A percentile compares a stretch with the other conserved stretches of the same genome.
Evolutionary conservation across 1,140 invertebrate genomes (phyloP).

Genomic region (Proales similis): DNA sequence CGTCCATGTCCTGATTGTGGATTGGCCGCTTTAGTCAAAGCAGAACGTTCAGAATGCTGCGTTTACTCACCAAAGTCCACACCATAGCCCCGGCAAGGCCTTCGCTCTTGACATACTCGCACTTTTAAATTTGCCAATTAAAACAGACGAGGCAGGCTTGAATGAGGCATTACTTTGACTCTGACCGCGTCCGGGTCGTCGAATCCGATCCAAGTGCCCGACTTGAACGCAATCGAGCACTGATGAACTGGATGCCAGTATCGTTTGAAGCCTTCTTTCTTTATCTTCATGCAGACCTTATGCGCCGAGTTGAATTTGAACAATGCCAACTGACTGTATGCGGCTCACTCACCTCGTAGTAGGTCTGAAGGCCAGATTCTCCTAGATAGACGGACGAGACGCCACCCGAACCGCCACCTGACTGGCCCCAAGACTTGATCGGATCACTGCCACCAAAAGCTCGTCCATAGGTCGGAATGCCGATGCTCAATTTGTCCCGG

Average conservation of each 20-base stretch:
- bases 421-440: constrained; percentile 28
- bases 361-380: constrained; percentile 29
- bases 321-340: neutral
- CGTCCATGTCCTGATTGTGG: constrained; percentile 52
- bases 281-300: constrained; percentile 21
- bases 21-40: constrained; percentile 3
- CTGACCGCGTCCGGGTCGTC: constrained; percentile 36
- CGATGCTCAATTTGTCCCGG: constrained; percentile 13
- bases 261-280: constrained; percentile 34
- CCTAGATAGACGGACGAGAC: constrained; percentile 27
- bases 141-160: too few species aligned
- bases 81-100: constrained; percentile 31
- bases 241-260: constrained; percentile 36
- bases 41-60: neutral
- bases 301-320: neutral
- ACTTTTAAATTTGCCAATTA: too few species aligned
- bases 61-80: constrained; percentile 1
- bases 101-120: constrained; percentile 26
- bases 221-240: constrained; percentile 34
- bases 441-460: constrained; percentile 22
- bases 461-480: constrained; percentile 36
- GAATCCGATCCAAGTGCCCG: constrained; percentile 32
- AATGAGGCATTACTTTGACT: too few species aligned
- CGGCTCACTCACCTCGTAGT: constrained; percentile 8
- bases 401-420: constrained; percentile 10